Conservation (phyloP, 2,113 vertebrate species). For the Melanocharis versteri region DNA sequence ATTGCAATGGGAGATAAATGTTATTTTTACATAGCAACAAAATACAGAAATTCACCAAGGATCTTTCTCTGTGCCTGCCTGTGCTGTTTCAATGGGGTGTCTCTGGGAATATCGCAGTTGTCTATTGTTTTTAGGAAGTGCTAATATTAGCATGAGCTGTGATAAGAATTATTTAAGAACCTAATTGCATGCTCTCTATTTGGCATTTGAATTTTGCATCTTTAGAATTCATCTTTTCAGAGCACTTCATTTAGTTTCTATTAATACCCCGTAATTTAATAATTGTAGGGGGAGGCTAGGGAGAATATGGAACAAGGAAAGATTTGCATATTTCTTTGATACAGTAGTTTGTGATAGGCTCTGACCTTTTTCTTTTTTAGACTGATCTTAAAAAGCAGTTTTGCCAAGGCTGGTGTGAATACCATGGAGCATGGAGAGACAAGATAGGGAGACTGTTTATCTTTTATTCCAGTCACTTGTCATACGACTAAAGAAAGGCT, state of each 20-base stretch:
- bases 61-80: slow-evolving; percentile 22
- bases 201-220: slow-evolving; percentile 68
- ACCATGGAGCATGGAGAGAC: neutral
- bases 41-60: neutral
- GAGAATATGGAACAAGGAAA: slow-evolving; percentile 52
- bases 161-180: slow-evolving; percentile 79
- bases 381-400: neutral
- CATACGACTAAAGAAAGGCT: slow-evolving; percentile 1
- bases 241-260: slow-evolving; percentile 72
- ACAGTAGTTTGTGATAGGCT: slow-evolving; percentile 32
- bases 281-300: slow-evolving; percentile 59
- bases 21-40: neutral
- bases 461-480: neutral
- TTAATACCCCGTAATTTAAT: slow-evolving; percentile 78
- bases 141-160: slow-evolving; percentile 75
- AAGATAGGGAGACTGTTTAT: neutral
- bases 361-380: slow-evolving; percentile 14
- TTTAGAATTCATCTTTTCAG: slow-evolving; percentile 64
- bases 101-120: slow-evolving; percentile 62
- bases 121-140: slow-evolving; percentile 70
- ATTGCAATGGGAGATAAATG: neutral
- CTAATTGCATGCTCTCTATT: slow-evolving; percentile 73
- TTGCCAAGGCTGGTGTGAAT: neutral
- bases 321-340: slow-evolving; percentile 64
- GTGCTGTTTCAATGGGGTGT: slow-evolving; percentile 25